Evolutionary conservation across 2,113 vertebrate genomes (phyloP).

Genomic region (Ammospiza nelsoni): DNA sequence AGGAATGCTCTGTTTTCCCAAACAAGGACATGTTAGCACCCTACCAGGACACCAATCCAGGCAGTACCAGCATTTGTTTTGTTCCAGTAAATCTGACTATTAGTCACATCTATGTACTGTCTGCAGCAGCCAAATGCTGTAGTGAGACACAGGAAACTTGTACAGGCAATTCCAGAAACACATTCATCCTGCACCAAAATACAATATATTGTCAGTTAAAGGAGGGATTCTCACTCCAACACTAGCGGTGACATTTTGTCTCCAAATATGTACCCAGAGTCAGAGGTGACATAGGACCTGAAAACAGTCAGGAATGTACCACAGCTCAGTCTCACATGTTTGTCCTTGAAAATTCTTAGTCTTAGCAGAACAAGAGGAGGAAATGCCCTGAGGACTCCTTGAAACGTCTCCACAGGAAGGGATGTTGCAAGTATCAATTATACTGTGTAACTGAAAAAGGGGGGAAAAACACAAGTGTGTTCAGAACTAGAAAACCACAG

Average conservation of each 20-base stretch:
- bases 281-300: neutral
- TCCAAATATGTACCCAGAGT: neutral
- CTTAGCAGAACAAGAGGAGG: conserved; percentile 11
- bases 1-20: neutral
- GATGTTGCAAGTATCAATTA: neutral
- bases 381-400: neutral
- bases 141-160: neutral
- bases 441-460: neutral
- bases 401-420: neutral
- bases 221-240: neutral
- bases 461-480: neutral
- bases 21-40: neutral
- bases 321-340: fast-evolving
- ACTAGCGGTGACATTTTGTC: neutral
- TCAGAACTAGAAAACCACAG: neutral
- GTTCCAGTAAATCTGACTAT: conserved; percentile 9
- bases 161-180: neutral
- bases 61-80: neutral
- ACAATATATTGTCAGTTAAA: neutral
- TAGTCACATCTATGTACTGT: neutral
- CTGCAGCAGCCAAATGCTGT: neutral
- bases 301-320: neutral
- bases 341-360: neutral
- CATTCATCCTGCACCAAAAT: neutral
- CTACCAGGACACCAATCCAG: neutral